A percentile compares a stretch with the other conserved stretches of the same genome.
Evolutionary conservation across 2,797 vertebrate genomes (phyloP).

Genomic region (Ctenopoma kingsleyae): DNA sequence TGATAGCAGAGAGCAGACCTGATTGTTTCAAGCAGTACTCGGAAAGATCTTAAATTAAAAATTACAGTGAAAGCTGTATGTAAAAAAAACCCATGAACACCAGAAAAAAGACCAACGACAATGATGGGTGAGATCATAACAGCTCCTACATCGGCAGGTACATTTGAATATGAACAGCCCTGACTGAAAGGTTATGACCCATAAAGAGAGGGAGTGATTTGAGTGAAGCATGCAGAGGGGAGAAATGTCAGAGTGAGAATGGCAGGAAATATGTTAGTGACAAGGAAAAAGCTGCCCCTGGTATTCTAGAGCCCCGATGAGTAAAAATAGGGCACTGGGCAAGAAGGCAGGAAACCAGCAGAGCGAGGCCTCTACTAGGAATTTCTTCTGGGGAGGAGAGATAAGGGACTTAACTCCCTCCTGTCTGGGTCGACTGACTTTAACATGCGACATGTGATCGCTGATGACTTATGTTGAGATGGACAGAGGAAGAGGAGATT

Average conservation of each 20-base stretch:
- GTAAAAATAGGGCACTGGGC: conserved; percentile 97
- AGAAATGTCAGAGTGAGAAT: conserved; percentile 87
- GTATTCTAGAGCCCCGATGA: conserved; percentile 89
- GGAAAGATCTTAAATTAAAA: conserved; percentile 64
- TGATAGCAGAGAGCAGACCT: conserved; percentile 37
- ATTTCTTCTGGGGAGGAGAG: conserved; percentile 94
- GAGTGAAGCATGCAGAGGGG: conserved; percentile 65
- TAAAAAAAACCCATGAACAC: conserved; percentile 36
- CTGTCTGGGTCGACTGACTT: conserved; percentile 78
- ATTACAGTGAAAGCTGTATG: conserved; percentile 32
- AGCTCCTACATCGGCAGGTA: conserved; percentile 53
- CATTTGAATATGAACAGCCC: conserved; percentile 74
- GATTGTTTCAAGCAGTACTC: conserved; percentile 54
- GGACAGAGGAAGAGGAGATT: conserved; percentile 67
- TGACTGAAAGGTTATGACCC: conserved; percentile 78
- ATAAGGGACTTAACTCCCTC: conserved; percentile 94
- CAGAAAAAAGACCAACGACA: conserved; percentile 15
- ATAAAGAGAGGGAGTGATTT: conserved; percentile 68
- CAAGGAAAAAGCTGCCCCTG: conserved; percentile 95
- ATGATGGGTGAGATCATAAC: conserved; percentile 25
- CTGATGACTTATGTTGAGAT: conserved; percentile 75
- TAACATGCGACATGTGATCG: conserved; percentile 74
- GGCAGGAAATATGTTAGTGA: conserved; percentile 89
- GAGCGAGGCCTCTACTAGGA: conserved; percentile 93
- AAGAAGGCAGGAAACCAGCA: conserved; percentile 95